A percentile compares a stretch with the other conserved stretches of the same genome.
phyloP scores from a whole-genome alignment of 2,113 vertebrate species.

The Brienomyrus brachyistius region DNA sequence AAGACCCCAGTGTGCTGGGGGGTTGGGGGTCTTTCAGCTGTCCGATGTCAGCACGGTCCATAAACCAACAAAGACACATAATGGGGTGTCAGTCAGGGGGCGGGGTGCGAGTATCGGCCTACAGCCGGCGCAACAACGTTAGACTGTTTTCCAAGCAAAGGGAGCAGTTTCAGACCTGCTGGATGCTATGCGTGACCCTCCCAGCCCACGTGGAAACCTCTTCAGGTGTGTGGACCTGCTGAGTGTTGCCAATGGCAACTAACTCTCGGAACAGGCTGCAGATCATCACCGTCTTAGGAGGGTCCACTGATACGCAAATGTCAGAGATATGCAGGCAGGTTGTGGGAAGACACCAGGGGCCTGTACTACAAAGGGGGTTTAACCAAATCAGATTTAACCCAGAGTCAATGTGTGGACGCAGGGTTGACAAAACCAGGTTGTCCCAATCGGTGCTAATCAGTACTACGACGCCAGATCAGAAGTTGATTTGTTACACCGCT shows the following conservation, averaged over 20 bases:
- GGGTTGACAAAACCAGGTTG: too few relatives aligned
- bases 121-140: neutral
- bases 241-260: neutral
- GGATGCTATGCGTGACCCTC: neutral
- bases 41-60: slow-evolving; percentile 29
- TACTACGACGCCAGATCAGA: neutral
- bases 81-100: slow-evolving; percentile 25
- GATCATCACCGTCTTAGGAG: neutral
- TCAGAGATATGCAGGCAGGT: neutral
- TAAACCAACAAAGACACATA: slow-evolving; percentile 17
- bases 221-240: slow-evolving; percentile 24
- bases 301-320: neutral
- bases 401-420: too few relatives aligned
- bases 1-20: neutral
- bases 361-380: too few relatives aligned
- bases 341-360: neutral
- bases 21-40: neutral
- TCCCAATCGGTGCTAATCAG: neutral
- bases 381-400: too few relatives aligned
- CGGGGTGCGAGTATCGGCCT: slow-evolving; percentile 19
- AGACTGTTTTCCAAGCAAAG: neutral
- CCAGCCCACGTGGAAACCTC: slow-evolving; percentile 7
- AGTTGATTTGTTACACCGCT: too few relatives aligned
- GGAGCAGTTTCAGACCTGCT: slow-evolving; percentile 20
- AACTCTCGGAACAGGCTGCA: neutral